A percentile compares a stretch with the other conserved stretches of the same genome.
phyloP scores from a whole-genome alignment of 2,797 vertebrate species.

The Erpetoichthys calabaricus region DNA sequence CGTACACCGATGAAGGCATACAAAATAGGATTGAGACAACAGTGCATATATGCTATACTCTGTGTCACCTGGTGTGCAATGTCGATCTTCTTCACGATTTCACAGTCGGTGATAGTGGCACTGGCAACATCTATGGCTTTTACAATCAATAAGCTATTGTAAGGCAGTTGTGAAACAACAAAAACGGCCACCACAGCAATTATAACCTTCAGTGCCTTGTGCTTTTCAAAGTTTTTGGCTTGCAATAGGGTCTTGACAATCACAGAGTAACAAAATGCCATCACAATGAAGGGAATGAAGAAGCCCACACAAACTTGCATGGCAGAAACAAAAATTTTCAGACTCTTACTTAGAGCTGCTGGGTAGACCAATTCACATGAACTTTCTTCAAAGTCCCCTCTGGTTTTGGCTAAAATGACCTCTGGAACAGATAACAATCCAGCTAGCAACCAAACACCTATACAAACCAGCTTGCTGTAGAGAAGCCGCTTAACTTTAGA shows the following conservation, averaged over 20 bases:
- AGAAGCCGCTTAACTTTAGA: constrained; percentile 50
- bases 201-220: constrained; percentile 72
- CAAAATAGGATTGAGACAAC: constrained; percentile 76
- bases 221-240: constrained; percentile 67
- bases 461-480: constrained; percentile 55
- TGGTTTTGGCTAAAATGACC: constrained; percentile 50
- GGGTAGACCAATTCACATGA: constrained; percentile 53
- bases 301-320: constrained; percentile 71
- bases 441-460: constrained; percentile 55
- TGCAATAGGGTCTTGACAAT: constrained; percentile 66
- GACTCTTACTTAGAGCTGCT: constrained; percentile 17
- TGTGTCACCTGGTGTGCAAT: constrained; percentile 61
- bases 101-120: constrained; percentile 35
- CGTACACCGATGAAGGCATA: constrained; percentile 73
- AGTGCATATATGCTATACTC: constrained; percentile 66
- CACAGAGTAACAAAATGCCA: constrained; percentile 66
- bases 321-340: constrained; percentile 51
- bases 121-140: constrained; percentile 44
- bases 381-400: fast-evolving
- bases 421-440: constrained; percentile 62
- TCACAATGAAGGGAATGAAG: constrained; percentile 60
- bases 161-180: constrained; percentile 68
- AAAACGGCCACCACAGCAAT: constrained; percentile 59
- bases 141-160: constrained; percentile 57
- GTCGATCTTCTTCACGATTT: constrained; percentile 31